Conservation (phyloP, 2,797 vertebrate genomes). For the Pteropus rufus region DNA sequence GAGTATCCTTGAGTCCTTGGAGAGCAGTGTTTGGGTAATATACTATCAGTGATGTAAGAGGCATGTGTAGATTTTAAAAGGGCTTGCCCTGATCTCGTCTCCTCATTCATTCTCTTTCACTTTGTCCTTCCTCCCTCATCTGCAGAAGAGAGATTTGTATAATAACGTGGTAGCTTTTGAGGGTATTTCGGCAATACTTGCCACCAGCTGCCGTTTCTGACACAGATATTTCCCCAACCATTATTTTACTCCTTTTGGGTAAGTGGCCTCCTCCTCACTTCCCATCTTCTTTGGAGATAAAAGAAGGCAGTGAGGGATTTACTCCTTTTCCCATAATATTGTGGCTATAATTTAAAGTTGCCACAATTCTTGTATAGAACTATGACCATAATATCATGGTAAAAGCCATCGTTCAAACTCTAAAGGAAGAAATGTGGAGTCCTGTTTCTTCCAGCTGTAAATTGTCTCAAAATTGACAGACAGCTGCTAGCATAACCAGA, state of each 20-base stretch:
- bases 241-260: constrained; percentile 3
- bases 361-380: constrained; percentile 41
- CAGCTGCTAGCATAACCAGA: neutral
- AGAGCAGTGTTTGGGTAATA: neutral
- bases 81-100: neutral
- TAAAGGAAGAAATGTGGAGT: constrained; percentile 21
- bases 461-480: neutral
- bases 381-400: neutral
- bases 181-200: neutral
- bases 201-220: constrained; percentile 30
- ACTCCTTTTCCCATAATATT: constrained; percentile 13
- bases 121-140: neutral
- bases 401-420: constrained; percentile 37
- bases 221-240: neutral
- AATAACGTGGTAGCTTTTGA: neutral
- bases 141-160: neutral
- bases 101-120: neutral
- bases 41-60: neutral
- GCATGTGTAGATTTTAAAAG: neutral
- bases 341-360: constrained; percentile 50
- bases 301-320: constrained; percentile 25
- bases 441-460: constrained; percentile 22
- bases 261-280: neutral
- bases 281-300: constrained; percentile 18
- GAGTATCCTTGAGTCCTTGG: neutral